Evolutionary conservation across 2,888 invertebrate genomes (phyloP).

Genomic region (Sceliomorpha sp.): DNA sequence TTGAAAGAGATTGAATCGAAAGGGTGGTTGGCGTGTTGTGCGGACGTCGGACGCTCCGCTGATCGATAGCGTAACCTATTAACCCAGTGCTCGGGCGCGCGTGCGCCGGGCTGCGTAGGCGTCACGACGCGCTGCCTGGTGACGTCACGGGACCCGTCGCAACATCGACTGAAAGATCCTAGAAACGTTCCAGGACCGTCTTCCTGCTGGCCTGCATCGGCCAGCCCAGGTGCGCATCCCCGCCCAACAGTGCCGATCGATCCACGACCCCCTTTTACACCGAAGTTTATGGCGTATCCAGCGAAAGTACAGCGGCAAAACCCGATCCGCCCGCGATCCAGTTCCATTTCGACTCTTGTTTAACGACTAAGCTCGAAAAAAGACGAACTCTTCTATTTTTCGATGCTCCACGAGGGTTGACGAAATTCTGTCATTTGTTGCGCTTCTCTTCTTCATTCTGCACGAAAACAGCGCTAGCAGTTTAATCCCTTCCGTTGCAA

Average conservation of each 20-base stretch:
- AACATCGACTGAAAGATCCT: constrained; percentile 73
- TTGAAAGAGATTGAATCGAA: constrained; percentile 63
- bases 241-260: constrained; percentile 33
- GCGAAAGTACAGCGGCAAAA: constrained; percentile 47
- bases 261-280: constrained; percentile 42
- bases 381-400: too few relatives aligned
- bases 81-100: constrained; percentile 73
- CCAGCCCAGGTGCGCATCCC: constrained; percentile 45
- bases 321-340: constrained; percentile 31
- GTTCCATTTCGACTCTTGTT: constrained; percentile 8
- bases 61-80: constrained; percentile 79
- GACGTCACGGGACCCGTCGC: constrained; percentile 72
- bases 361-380: background rate
- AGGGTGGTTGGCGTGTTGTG: constrained; percentile 61
- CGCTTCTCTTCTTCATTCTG: too few relatives aligned
- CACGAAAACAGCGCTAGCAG: too few relatives aligned
- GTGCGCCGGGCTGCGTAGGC: constrained; percentile 60
- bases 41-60: constrained; percentile 62
- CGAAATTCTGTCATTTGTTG: too few relatives aligned
- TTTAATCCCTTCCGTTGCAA: too few relatives aligned
- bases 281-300: constrained; percentile 46
- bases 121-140: constrained; percentile 65
- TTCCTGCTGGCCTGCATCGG: constrained; percentile 64
- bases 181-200: constrained; percentile 70
- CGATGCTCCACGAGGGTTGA: too few relatives aligned